Percentiles rank a stretch among this genome's conserved stretches.
Conservation (phyloP, 1,140 invertebrate genomes). For the Rhagoletis zephyria region DNA sequence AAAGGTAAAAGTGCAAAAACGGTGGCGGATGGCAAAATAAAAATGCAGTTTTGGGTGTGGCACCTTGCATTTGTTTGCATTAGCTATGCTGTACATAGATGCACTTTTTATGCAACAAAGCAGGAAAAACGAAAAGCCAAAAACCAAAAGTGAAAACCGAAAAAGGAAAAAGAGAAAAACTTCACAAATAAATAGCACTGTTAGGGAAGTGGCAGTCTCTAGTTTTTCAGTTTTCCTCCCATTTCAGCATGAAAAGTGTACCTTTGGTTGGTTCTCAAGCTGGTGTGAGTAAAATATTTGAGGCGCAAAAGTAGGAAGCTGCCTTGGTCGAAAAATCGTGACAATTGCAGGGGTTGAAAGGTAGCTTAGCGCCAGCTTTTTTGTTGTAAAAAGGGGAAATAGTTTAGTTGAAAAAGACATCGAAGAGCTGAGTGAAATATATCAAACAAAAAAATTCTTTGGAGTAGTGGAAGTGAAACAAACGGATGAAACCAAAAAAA, state of each 20-base stretch:
- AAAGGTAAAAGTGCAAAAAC: slow-evolving; percentile 34
- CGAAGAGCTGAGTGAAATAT: not conserved
- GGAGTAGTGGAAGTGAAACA: not conserved
- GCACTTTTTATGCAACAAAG: slow-evolving; percentile 40
- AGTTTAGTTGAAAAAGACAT: slow-evolving; percentile 20
- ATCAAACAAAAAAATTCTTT: not conserved
- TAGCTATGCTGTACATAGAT: slow-evolving; percentile 50
- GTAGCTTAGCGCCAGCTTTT: not conserved
- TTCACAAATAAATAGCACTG: slow-evolving; percentile 48
- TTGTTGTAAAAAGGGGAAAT: slow-evolving; percentile 21
- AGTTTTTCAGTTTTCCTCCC: slow-evolving; percentile 24
- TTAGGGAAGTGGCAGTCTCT: not conserved
- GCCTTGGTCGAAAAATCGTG: not conserved
- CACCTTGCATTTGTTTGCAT: slow-evolving; percentile 50
- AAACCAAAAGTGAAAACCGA: slow-evolving; percentile 57
- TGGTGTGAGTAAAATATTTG: slow-evolving; percentile 6
- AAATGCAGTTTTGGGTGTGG: slow-evolving; percentile 54
- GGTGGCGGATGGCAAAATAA: slow-evolving; percentile 34
- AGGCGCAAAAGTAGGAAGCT: slow-evolving; percentile 32
- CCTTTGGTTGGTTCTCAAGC: slow-evolving; percentile 25
- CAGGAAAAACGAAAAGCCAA: slow-evolving; percentile 27
- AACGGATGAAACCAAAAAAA: not conserved
- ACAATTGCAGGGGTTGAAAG: not conserved
- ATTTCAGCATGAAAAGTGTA: slow-evolving; percentile 2
- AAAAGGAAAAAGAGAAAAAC: slow-evolving; percentile 57